A percentile compares a stretch with the other conserved stretches of the same genome.
Conservation (phyloP, 2,797 vertebrate species). For the Salmo trutta region DNA sequence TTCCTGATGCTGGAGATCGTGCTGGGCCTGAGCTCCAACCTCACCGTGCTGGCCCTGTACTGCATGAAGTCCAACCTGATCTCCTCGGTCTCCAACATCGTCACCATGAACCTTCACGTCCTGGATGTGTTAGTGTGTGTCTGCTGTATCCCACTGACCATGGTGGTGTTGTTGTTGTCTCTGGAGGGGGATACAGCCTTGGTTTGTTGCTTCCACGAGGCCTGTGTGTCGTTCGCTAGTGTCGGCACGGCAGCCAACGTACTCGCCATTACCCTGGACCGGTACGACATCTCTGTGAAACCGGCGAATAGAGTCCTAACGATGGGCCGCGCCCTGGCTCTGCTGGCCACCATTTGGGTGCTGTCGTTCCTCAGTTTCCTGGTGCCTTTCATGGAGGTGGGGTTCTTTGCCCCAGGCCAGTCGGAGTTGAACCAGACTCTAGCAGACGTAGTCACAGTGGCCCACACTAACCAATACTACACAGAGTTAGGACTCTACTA, state of each 20-base stretch:
- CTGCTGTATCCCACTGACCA: slow-evolving; percentile 96
- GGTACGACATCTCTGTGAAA: slow-evolving; percentile 98
- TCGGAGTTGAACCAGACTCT: slow-evolving; percentile 88
- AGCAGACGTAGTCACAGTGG: slow-evolving; percentile 82
- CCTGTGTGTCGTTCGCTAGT: slow-evolving; percentile 95
- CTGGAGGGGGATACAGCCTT: slow-evolving; percentile 90
- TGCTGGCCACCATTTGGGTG: slow-evolving; percentile 94
- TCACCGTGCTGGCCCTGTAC: slow-evolving; percentile 97
- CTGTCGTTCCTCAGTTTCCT: slow-evolving; percentile 94
- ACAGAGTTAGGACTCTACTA: slow-evolving; percentile 96
- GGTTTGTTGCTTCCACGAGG: slow-evolving; percentile 98
- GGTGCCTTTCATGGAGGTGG: slow-evolving; percentile 97
- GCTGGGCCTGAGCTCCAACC: slow-evolving; percentile 96
- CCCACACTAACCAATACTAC: slow-evolving; percentile 86
- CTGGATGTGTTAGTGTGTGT: slow-evolving; percentile 95
- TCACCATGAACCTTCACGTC: slow-evolving; percentile 99
- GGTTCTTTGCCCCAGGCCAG: slow-evolving; percentile 86
- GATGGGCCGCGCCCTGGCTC: slow-evolving; percentile 90
- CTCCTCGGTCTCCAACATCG: slow-evolving; percentile 98
- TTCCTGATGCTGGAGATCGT: slow-evolving; percentile 98
- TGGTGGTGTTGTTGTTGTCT: slow-evolving; percentile 92
- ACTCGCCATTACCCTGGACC: slow-evolving; percentile 95
- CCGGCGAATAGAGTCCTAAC: slow-evolving; percentile 96
- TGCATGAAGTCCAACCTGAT: slow-evolving; percentile 99
- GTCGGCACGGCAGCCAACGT: slow-evolving; percentile 97